These are phyloP conservation scores for Zoanthus sansibaricus DNA, from an alignment of 92 coral and sea anemone species.

Conservation along the genomic window DNA sequence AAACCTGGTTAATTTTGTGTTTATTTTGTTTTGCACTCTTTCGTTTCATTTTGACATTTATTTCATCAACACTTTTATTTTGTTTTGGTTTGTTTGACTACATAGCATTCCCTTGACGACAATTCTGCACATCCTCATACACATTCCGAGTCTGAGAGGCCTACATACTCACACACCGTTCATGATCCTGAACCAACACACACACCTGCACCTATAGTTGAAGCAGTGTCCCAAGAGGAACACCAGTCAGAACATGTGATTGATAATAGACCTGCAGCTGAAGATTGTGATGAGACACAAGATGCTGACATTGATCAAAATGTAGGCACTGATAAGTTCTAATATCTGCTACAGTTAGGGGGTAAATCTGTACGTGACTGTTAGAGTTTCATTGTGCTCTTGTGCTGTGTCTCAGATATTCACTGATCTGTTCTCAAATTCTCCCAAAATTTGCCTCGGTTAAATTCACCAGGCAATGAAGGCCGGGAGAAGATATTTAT, in stretches of 20 bases:
- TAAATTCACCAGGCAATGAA: no score
- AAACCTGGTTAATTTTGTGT: no score
- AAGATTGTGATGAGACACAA: slow-evolving; percentile 10
- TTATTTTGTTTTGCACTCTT: no score
- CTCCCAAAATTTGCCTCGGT: no score
- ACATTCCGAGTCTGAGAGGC: not conserved
- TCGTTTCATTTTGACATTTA: no score
- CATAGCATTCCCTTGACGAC: slow-evolving; percentile 79
- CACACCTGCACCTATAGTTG: slow-evolving; percentile 4
- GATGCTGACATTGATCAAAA: slow-evolving; percentile 37
- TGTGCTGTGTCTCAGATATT: no score
- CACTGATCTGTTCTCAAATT: no score
- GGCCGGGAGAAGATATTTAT: no score
- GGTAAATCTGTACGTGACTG: not conserved
- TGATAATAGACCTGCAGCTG: slow-evolving; percentile 11
- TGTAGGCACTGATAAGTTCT: slow-evolving; percentile 19
- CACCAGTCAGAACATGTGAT: slow-evolving; percentile 1
- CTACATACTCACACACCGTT: slow-evolving; percentile 17
- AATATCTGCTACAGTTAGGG: not conserved
- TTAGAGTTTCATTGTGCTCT: no score
- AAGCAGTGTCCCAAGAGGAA: slow-evolving; percentile 17
- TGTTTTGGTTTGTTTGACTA: slow-evolving; percentile 72
- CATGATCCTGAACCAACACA: not conserved
- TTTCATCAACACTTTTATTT: not conserved
- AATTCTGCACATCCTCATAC: slow-evolving; percentile 11